Evolutionary conservation across 1,140 invertebrate species (phyloP).

Genomic region (Uloborus diversus): DNA sequence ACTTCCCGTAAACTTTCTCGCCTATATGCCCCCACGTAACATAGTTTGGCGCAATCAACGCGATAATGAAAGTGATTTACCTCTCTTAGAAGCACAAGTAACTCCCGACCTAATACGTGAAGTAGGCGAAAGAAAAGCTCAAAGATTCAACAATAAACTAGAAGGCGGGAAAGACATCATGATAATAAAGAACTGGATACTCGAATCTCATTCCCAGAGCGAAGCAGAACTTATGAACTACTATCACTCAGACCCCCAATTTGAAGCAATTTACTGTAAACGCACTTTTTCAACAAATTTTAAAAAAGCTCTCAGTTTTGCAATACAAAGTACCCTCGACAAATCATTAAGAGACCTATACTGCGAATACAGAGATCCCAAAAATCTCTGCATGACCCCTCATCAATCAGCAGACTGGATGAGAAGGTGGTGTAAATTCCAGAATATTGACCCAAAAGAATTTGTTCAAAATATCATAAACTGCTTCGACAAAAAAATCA

Average conservation of each 20-base stretch:
- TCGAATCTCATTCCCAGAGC: neutral
- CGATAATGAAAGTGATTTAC: neutral
- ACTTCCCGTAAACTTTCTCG: no score
- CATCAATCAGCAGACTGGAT: neutral
- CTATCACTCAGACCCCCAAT: neutral
- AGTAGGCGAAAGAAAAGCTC: neutral
- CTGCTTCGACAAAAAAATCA: neutral
- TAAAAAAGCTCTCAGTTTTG: constrained; percentile 4
- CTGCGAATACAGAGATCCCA: neutral
- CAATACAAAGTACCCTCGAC: neutral
- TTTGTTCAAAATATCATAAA: neutral
- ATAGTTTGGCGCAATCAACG: neutral
- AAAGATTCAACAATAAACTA: neutral
- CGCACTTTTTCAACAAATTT: neutral
- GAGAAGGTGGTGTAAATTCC: constrained; percentile 12
- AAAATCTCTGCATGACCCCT: constrained; percentile 2
- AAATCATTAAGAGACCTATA: neutral
- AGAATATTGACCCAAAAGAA: neutral
- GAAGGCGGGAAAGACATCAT: neutral
- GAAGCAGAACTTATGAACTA: neutral
- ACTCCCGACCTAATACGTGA: neutral
- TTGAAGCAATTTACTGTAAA: neutral
- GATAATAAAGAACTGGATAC: neutral
- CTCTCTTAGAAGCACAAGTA: neutral
- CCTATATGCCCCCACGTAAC: neutral